A percentile compares a stretch with the other conserved stretches of the same genome.
These are phyloP conservation scores for Proterorhinus semilunaris DNA, from an alignment of 2,113 vertebrate species.

Conservation along the genomic window DNA sequence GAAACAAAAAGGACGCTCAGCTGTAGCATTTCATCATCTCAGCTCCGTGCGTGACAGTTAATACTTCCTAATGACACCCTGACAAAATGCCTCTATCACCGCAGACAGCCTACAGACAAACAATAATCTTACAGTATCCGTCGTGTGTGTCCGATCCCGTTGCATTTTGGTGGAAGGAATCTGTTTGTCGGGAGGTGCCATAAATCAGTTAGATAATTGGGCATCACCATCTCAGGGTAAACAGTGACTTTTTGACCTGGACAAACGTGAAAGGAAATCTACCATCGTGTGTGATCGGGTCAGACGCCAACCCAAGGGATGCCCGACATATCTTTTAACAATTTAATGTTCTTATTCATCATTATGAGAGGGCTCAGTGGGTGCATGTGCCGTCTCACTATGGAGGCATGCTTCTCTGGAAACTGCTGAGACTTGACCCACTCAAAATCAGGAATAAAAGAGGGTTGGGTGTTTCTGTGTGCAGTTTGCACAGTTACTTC, in stretches of 20 bases:
- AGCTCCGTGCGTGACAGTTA: neutral
- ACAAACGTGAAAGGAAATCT: neutral
- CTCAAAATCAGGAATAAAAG: no score
- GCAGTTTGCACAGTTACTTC: no score
- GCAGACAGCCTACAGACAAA: neutral
- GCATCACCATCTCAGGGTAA: neutral
- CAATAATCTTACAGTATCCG: neutral
- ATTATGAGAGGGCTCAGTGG: no score
- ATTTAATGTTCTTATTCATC: no score
- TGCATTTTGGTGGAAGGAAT: neutral
- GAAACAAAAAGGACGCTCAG: neutral
- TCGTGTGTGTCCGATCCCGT: neutral
- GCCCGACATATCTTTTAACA: no score
- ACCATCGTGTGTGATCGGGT: no score
- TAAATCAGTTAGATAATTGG: neutral
- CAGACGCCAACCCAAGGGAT: no score
- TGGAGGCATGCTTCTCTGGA: no score
- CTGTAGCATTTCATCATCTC: neutral
- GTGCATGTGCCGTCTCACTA: no score
- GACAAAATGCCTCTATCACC: neutral
- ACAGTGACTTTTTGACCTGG: neutral
- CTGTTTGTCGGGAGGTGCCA: neutral
- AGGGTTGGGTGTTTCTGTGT: no score
- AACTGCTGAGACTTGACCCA: no score
- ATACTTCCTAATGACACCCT: slow-evolving; percentile 5